phyloP scores from a whole-genome alignment of 2,113 vertebrate species.

The Ahaetulla prasina region DNA sequence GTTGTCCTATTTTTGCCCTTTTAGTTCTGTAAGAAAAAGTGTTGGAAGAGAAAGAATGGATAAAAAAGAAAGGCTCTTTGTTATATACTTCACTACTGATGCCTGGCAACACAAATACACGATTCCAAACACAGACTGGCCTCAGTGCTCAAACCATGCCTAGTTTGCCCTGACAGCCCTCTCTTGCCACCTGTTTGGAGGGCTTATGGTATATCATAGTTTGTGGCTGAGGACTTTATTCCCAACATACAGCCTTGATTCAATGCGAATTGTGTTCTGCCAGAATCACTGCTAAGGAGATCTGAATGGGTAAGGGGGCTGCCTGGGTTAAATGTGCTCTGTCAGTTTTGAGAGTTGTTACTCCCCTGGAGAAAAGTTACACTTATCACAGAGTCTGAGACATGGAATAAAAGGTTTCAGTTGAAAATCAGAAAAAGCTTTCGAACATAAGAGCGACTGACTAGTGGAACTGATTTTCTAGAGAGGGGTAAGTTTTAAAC shows the following conservation, averaged over 20 bases:
- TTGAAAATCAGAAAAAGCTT: neutral
- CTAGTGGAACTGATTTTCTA: neutral
- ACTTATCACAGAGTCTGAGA: neutral
- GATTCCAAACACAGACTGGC: neutral
- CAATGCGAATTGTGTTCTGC: neutral
- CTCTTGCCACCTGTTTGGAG: neutral
- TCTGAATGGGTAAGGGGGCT: neutral
- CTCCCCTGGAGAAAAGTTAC: neutral
- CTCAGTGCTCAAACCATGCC: neutral
- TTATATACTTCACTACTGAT: neutral
- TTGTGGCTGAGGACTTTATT: neutral
- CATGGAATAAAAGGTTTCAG: neutral
- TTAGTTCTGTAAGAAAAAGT: neutral
- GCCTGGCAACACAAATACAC: neutral
- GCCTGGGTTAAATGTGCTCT: neutral
- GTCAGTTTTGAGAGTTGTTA: neutral
- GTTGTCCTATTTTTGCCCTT: neutral
- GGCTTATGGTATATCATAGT: neutral
- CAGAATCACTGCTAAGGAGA: neutral
- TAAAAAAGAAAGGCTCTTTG: neutral
- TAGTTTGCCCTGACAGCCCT: neutral
- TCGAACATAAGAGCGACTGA: neutral
- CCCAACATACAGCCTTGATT: neutral
- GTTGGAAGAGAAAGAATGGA: neutral
- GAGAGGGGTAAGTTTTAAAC: neutral